Conservation (phyloP, 1,140 invertebrate species). For the Oryctes rhinoceros region DNA sequence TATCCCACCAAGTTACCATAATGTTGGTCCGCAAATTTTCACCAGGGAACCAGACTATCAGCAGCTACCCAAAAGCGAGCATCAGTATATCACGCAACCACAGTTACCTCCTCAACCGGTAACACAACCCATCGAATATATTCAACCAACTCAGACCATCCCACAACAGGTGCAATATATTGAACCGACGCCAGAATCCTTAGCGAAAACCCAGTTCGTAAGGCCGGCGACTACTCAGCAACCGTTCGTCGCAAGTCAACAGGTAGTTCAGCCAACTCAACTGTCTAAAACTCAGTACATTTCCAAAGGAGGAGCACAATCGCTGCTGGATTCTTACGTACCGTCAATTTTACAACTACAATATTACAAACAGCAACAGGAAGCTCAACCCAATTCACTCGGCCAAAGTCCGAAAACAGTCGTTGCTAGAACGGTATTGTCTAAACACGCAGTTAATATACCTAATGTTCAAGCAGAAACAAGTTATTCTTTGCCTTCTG, state of each 20-base stretch:
- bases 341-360: conserved; percentile 54
- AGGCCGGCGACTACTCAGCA: background rate
- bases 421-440: background rate
- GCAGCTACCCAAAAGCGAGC: background rate
- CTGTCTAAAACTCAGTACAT: background rate
- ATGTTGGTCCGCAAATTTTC: conserved; percentile 37
- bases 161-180: conserved; percentile 35
- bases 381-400: conserved; percentile 27
- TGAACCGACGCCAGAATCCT: conserved; percentile 40
- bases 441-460: background rate
- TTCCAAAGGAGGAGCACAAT: conserved; percentile 52
- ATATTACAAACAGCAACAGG: conserved; percentile 51
- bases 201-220: background rate
- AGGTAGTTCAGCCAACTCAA: background rate
- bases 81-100: conserved; percentile 15
- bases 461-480: background rate
- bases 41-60: conserved; percentile 33
- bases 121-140: conserved; percentile 10
- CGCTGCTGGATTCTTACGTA: conserved; percentile 56
- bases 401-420: background rate
- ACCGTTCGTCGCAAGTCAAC: background rate
- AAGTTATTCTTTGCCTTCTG: background rate
- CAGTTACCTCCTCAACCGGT: conserved; percentile 37
- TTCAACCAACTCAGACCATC: conserved; percentile 41
- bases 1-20: background rate